A percentile compares a stretch with the other conserved stretches of the same genome.
Evolutionary conservation across 2,113 vertebrate species (phyloP).

Genomic region (Mixornis gularis): DNA sequence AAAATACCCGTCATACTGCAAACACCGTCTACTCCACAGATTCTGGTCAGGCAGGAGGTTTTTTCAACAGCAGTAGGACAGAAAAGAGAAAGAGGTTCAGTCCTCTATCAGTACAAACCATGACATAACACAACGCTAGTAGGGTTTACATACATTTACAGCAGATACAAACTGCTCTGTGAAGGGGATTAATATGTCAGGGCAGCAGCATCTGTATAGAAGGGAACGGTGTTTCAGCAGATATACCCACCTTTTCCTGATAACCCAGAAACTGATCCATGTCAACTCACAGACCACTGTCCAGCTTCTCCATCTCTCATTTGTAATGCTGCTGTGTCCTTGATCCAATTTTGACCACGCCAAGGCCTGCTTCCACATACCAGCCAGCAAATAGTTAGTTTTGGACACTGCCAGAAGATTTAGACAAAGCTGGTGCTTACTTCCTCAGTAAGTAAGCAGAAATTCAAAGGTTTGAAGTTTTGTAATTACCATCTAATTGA

Average conservation of each 20-base stretch:
- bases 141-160: background rate
- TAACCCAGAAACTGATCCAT: background rate
- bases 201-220: background rate
- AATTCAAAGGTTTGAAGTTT: background rate
- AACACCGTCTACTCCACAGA: background rate
- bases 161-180: background rate
- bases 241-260: background rate
- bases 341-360: background rate
- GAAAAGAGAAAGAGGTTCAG: background rate
- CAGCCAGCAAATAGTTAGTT: background rate
- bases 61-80: background rate
- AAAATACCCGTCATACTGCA: background rate
- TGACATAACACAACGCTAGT: background rate
- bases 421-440: accelerated
- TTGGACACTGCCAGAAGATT: background rate
- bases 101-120: accelerated
- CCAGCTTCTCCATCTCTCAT: background rate
- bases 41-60: background rate
- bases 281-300: background rate
- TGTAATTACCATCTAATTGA: background rate
- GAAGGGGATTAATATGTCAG: accelerated
- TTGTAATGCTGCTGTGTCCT: background rate
- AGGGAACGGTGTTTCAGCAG: background rate
- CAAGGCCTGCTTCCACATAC: background rate
- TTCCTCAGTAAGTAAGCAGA: background rate